phyloP scores from a whole-genome alignment of 2,113 vertebrate genomes.

The Ovibos moschatus region DNA sequence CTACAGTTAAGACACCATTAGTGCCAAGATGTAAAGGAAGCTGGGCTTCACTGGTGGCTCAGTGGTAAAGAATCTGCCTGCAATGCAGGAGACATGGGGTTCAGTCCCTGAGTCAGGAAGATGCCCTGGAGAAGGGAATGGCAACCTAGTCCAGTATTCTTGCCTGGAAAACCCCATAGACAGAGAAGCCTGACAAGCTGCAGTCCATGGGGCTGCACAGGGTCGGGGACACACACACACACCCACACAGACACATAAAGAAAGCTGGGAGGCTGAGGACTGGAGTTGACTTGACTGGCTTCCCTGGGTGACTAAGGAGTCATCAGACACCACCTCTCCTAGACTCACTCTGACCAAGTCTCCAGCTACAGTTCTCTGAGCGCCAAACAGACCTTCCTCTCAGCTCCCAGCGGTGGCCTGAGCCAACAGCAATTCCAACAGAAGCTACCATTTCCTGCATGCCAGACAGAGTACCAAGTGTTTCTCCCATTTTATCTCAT shows the following conservation, averaged over 20 bases:
- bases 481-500: background rate
- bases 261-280: background rate
- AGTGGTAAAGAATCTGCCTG: background rate
- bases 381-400: background rate
- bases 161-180: background rate
- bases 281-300: background rate
- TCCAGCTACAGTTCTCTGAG: background rate
- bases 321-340: accelerated
- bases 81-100: background rate
- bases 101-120: background rate
- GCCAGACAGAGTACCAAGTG: background rate
- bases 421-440: too few species aligned
- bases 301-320: background rate
- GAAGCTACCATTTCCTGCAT: background rate
- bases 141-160: background rate
- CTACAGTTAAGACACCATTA: background rate
- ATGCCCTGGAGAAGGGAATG: background rate
- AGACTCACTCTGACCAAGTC: background rate
- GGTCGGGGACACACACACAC: background rate
- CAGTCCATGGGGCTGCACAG: background rate
- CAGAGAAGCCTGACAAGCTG: background rate
- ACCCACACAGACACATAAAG: background rate
- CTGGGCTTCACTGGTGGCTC: background rate
- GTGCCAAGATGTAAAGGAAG: background rate
- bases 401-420: background rate